Evolutionary conservation across 2,888 invertebrate genomes (phyloP), one percentile per base, ranked within the genome.

Genomic region (Hedychridium roseum): DNA sequence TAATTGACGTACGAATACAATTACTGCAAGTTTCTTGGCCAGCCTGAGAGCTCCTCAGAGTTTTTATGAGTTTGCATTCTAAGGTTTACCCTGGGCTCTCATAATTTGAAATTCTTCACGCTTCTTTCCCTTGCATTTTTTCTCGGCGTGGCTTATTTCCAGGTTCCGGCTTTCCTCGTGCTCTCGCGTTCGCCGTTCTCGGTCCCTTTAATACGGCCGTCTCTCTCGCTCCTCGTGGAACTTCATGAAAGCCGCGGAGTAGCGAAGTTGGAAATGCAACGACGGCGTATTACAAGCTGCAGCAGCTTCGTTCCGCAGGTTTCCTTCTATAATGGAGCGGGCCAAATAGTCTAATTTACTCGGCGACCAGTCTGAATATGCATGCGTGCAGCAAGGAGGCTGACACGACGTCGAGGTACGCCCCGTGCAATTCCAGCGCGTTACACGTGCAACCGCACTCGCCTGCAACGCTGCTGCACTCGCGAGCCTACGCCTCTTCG

Each of bases 281-380:
- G 54, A 38, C 28, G 51, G 58, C 55, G 46, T 55, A 49, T 57
- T 58, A 61, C 60, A 52, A 56, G 53, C 58, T 57, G 55, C 57
- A 55, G 50, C 41, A 43, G 54, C 57, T 56, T 55, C 44, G 55
- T 64, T 56, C 51, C 57, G 58, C 38, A 54, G 66, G 55, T 57
- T 68, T 63, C 61, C 59, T 57, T 67, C 60, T 60, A 70, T 69
- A 71, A 69, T 65, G 62, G 63, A 68, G 43, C 58, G 54, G 46
- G 58, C 63, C 60, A 65, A 70, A 70, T 70, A 59, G 70, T 68
- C 64, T 65, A 68, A 71, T 72, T 71, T 61, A 63, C 59, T 50
- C 60, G 45, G 48, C 51, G 60, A 54, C 60, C 57, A 48, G 51
- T 40, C 50, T 61, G 66, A 64, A 67, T 68, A 64, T 68, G 58